Conservation (phyloP, 1,140 invertebrate genomes). For the Rhopalosiphum padi region DNA sequence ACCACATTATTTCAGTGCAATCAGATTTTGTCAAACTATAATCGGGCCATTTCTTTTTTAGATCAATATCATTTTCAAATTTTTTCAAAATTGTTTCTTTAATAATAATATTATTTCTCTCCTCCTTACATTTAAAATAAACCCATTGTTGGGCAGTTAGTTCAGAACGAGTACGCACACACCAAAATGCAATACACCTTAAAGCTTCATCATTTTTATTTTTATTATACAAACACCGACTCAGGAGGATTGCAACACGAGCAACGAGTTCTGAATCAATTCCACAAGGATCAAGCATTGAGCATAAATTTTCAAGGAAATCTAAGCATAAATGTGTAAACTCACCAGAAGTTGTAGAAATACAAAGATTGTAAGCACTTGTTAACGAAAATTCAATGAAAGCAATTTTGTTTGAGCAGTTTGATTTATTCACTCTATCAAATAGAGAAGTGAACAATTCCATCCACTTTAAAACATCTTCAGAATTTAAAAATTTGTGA, state of each 20-base stretch:
- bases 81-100: constrained; percentile 44
- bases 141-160: constrained; percentile 52
- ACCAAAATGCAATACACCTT: constrained; percentile 42
- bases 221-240: constrained; percentile 35
- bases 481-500: constrained; percentile 35
- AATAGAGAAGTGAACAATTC: constrained; percentile 27
- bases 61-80: constrained; percentile 11
- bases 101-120: constrained; percentile 22
- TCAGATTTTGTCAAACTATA: constrained; percentile 20
- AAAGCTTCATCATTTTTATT: constrained; percentile 46
- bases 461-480: constrained; percentile 40
- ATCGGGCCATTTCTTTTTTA: constrained; percentile 18
- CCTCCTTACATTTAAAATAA: constrained; percentile 48
- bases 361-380: constrained; percentile 52
- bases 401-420: constrained; percentile 40
- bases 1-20: constrained; percentile 50
- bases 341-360: not conserved
- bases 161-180: constrained; percentile 34
- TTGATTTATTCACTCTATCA: constrained; percentile 26
- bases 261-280: constrained; percentile 50
- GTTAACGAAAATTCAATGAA: constrained; percentile 54
- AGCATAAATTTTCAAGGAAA: constrained; percentile 11
- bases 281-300: not conserved
- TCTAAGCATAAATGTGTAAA: not conserved
- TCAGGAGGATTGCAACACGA: constrained; percentile 38